Percentiles rank a stretch among this genome's conserved stretches.
Conservation (phyloP, 2,888 invertebrate species). For the Barypeithes pellucidus region DNA sequence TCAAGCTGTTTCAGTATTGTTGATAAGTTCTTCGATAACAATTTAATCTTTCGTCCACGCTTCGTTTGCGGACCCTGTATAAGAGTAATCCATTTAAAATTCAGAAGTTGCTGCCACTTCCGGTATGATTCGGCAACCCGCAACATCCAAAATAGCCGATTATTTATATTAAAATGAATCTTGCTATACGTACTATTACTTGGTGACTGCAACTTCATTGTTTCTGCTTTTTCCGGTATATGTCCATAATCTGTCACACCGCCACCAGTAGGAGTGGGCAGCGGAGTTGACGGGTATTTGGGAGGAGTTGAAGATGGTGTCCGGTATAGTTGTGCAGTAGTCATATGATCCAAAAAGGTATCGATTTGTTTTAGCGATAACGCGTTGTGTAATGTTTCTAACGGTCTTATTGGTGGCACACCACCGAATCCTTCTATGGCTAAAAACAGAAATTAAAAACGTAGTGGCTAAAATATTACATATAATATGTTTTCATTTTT, state of each 20-base stretch:
- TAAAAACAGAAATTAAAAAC: conserved; percentile 60
- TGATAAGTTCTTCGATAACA: too few species aligned
- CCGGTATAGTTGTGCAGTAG: conserved; percentile 81
- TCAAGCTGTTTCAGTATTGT: too few species aligned
- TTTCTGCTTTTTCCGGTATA: conserved; percentile 61
- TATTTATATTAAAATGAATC: not conserved
- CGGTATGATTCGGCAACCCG: too few species aligned
- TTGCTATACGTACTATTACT: conserved; percentile 72
- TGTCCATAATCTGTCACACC: conserved; percentile 59
- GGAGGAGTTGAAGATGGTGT: conserved; percentile 84
- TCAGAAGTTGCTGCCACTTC: too few species aligned
- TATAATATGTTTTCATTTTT: not conserved
- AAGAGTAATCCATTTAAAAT: too few species aligned
- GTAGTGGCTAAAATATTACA: too few species aligned
- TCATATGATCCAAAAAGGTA: conserved; percentile 90
- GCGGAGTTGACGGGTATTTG: conserved; percentile 76
- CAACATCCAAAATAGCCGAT: not conserved
- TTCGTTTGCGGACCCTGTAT: too few species aligned
- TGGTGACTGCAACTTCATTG: conserved; percentile 71
- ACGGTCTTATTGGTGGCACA: conserved; percentile 95
- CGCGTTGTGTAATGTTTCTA: conserved; percentile 98
- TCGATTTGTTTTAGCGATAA: conserved; percentile 94
- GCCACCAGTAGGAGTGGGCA: conserved; percentile 68
- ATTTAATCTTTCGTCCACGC: too few species aligned
- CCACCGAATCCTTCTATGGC: conserved; percentile 91